Conservation (phyloP, 2,113 vertebrate genomes). For the Opisthocomus hoazin region DNA sequence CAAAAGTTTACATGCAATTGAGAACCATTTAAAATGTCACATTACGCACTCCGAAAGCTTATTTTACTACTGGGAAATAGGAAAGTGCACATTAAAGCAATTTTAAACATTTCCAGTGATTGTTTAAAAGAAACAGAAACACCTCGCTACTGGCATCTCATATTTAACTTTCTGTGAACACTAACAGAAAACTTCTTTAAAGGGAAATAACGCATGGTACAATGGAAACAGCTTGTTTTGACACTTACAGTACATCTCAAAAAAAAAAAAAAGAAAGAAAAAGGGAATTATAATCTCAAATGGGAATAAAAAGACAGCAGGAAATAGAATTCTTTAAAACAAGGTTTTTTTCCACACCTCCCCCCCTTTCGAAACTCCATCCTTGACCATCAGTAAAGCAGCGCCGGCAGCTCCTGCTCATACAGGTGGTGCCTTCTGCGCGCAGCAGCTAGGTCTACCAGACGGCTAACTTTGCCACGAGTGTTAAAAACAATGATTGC, state of each 20-base stretch:
- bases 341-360: not conserved
- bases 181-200: constrained; percentile 71
- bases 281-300: constrained; percentile 28
- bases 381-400: constrained; percentile 56
- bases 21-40: constrained; percentile 77
- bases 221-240: constrained; percentile 73
- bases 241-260: constrained; percentile 76
- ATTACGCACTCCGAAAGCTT: constrained; percentile 76
- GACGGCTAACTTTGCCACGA: constrained; percentile 60
- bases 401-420: constrained; percentile 42
- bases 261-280: not conserved
- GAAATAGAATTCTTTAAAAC: constrained; percentile 42
- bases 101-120: constrained; percentile 82
- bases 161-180: constrained; percentile 72
- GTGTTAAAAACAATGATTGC: constrained; percentile 33
- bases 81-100: constrained; percentile 78
- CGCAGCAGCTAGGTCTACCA: constrained; percentile 66
- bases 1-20: constrained; percentile 70
- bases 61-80: constrained; percentile 74
- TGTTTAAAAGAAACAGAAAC: constrained; percentile 75
- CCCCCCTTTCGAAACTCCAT: constrained; percentile 57
- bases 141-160: constrained; percentile 68
- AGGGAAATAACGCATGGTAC: constrained; percentile 72
- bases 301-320: constrained; percentile 30
- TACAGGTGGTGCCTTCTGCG: constrained; percentile 61